phyloP scores from a whole-genome alignment of 2,888 invertebrate genomes.

The Pollenia griseotomentosa region DNA sequence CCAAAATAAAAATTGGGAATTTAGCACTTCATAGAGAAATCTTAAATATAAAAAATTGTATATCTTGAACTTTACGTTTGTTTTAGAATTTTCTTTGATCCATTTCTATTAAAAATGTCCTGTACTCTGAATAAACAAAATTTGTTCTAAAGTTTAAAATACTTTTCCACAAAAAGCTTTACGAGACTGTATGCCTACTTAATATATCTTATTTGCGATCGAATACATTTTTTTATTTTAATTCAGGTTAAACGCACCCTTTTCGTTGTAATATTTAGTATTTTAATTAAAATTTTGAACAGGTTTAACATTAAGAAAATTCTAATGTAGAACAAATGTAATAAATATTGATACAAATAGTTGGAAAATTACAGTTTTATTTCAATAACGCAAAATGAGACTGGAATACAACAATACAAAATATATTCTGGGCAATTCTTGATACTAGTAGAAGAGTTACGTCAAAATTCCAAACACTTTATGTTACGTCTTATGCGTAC shows the following conservation, averaged over 20 bases:
- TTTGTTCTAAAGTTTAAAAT: neutral
- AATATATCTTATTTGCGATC: neutral
- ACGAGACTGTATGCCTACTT: slow-evolving; percentile 44
- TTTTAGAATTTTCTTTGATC: no score
- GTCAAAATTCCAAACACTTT: slow-evolving; percentile 10
- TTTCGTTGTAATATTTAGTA: slow-evolving; percentile 21
- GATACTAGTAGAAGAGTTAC: neutral
- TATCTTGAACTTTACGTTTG: no score
- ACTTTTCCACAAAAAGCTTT: neutral
- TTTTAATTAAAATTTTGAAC: slow-evolving; percentile 6
- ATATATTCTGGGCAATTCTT: neutral
- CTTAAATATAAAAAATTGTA: no score
- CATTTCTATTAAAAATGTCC: no score
- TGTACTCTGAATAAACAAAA: neutral
- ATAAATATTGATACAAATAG: slow-evolving; percentile 41
- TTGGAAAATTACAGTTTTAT: slow-evolving; percentile 24
- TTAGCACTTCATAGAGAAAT: no score
- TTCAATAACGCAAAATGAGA: slow-evolving; percentile 30
- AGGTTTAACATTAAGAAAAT: slow-evolving; percentile 19
- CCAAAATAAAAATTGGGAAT: no score
- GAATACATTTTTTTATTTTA: neutral
- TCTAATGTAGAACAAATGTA: slow-evolving; percentile 37
- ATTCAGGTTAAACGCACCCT: slow-evolving; percentile 57
- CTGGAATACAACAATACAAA: neutral
- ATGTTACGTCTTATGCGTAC: neutral